Conservation (phyloP, 2,797 vertebrate species). For the Sebastes nivosus region DNA sequence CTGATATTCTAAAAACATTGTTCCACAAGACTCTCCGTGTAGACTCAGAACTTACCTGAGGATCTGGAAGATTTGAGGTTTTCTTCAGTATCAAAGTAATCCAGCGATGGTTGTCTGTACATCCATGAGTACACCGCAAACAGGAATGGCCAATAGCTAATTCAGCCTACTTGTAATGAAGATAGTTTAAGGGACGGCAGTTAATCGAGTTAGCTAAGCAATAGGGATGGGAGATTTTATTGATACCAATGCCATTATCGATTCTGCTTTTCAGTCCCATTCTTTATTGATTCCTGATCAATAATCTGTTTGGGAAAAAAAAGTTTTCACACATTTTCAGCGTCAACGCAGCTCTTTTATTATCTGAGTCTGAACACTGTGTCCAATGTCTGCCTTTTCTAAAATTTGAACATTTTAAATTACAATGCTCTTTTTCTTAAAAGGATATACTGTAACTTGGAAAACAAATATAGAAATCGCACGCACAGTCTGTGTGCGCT, state of each 20-base stretch:
- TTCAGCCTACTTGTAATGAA: background rate
- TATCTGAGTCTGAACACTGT: background rate
- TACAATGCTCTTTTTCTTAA: background rate
- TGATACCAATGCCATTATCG: background rate
- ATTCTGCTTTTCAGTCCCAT: background rate
- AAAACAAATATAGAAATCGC: no score
- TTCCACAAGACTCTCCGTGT: no score
- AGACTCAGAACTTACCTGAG: no score
- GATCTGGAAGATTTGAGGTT: background rate
- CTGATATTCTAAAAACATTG: no score
- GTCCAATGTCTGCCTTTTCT: background rate
- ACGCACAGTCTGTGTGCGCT: no score
- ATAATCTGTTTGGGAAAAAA: no score
- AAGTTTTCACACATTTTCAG: background rate
- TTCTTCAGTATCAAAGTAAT: background rate
- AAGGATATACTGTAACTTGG: background rate
- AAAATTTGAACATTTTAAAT: background rate
- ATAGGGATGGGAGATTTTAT: background rate
- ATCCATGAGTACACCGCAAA: background rate
- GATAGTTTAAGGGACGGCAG: background rate
- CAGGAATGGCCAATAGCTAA: background rate
- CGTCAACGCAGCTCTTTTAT: background rate
- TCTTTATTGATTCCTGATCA: no score
- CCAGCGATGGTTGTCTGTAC: background rate
- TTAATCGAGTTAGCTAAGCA: background rate